Evolutionary conservation across 2,888 invertebrate species (phyloP).

Genomic region (Dolomedes plantarius): DNA sequence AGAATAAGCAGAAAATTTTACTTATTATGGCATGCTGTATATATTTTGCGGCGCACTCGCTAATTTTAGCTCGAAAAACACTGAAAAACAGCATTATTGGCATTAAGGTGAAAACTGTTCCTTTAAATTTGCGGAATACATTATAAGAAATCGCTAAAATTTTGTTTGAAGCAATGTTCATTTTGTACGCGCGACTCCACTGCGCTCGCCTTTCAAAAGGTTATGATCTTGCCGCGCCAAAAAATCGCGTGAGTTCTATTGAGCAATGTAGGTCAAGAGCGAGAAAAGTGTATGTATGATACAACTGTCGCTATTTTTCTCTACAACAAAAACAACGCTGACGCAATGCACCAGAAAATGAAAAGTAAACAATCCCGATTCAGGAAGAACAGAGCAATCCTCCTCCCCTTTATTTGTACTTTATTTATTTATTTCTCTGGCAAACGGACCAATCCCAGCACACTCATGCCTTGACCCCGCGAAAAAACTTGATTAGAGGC

Average conservation of each 20-base stretch:
- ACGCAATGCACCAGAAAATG: constrained; percentile 43
- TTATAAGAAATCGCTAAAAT: no score
- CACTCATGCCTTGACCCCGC: background rate
- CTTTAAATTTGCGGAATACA: no score
- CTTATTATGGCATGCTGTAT: no score
- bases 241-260: background rate
- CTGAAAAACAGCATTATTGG: no score
- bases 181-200: no score
- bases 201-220: no score
- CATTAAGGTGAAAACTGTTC: no score
- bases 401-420: background rate
- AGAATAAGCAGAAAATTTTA: no score
- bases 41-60: no score
- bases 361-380: constrained; percentile 25
- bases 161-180: no score
- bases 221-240: background rate
- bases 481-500: background rate
- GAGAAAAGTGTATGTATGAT: background rate
- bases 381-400: background rate
- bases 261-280: constrained; percentile 2
- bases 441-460: background rate
- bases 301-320: background rate
- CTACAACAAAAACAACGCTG: background rate
- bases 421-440: background rate
- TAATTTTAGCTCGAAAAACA: no score